These are phyloP conservation scores for Rhinogobio ventralis DNA, from an alignment of 2,797 vertebrate genomes.

Conservation along the genomic window DNA sequence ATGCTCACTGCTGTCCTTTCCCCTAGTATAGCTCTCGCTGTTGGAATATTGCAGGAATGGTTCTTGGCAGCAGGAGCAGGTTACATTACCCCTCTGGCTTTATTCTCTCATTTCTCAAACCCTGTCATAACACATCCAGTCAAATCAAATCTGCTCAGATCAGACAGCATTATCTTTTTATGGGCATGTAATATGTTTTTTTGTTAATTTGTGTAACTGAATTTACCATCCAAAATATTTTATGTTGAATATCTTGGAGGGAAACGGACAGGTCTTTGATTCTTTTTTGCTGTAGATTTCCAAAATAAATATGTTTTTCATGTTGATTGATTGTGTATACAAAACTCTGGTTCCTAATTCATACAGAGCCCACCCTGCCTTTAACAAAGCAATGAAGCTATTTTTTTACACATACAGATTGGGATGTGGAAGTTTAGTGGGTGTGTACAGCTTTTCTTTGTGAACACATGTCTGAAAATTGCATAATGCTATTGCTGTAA, in stretches of 20 bases:
- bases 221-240: slow-evolving; percentile 44
- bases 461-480: too few relatives aligned
- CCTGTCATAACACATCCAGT: slow-evolving; percentile 63
- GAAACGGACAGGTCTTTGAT: slow-evolving; percentile 20
- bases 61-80: slow-evolving; percentile 51
- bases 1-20: slow-evolving; percentile 63
- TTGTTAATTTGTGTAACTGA: slow-evolving; percentile 37
- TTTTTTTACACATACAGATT: slow-evolving; percentile 15
- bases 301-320: slow-evolving; percentile 48
- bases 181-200: slow-evolving; percentile 48
- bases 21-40: slow-evolving; percentile 56
- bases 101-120: slow-evolving; percentile 59
- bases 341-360: slow-evolving; percentile 33
- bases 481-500: not conserved
- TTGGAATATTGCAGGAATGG: slow-evolving; percentile 53
- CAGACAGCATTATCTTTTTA: slow-evolving; percentile 54
- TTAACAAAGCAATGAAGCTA: slow-evolving; percentile 23
- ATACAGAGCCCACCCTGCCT: slow-evolving; percentile 37
- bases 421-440: not conserved
- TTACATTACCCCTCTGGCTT: slow-evolving; percentile 60
- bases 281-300: slow-evolving; percentile 35
- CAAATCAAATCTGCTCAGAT: slow-evolving; percentile 55
- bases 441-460: not conserved
- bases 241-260: slow-evolving; percentile 36
- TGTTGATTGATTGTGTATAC: slow-evolving; percentile 41